Percentiles rank a stretch among this genome's conserved stretches.
Conservation (phyloP, 37 sponge, comb jelly and placozoan species). For the Diacarnus erythraeanus region DNA sequence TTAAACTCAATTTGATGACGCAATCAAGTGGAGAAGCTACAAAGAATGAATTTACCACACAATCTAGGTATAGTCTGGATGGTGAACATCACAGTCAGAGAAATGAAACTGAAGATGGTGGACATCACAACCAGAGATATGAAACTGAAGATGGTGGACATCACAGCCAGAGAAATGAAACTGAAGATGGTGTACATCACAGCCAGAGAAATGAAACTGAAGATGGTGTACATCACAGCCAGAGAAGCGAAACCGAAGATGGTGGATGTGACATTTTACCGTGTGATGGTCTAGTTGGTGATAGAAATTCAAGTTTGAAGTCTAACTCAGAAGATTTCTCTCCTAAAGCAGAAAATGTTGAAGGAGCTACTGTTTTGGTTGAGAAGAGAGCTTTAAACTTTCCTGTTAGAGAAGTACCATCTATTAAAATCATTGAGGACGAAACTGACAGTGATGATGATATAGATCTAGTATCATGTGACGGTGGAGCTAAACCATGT, state of each 20-base stretch:
- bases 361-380: neutral
- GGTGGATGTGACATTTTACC: neutral
- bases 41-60: neutral
- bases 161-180: too few species aligned
- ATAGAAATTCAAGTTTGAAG: too few species aligned
- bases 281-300: neutral
- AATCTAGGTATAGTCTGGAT: neutral
- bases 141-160: neutral
- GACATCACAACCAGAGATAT: too few species aligned
- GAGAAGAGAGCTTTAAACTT: neutral
- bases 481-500: constrained; percentile 7
- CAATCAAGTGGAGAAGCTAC: neutral
- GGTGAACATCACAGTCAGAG: neutral
- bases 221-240: too few species aligned
- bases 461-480: neutral
- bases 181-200: neutral
- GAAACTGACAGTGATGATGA: constrained; percentile 52
- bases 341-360: neutral
- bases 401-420: neutral
- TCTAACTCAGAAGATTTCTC: neutral
- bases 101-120: neutral
- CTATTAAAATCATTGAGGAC: constrained; percentile 28
- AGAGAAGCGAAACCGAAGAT: neutral
- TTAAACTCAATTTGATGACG: neutral
- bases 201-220: too few species aligned